Evolutionary conservation across 2,888 invertebrate species (phyloP).

Genomic region (Mylabris sibirica): DNA sequence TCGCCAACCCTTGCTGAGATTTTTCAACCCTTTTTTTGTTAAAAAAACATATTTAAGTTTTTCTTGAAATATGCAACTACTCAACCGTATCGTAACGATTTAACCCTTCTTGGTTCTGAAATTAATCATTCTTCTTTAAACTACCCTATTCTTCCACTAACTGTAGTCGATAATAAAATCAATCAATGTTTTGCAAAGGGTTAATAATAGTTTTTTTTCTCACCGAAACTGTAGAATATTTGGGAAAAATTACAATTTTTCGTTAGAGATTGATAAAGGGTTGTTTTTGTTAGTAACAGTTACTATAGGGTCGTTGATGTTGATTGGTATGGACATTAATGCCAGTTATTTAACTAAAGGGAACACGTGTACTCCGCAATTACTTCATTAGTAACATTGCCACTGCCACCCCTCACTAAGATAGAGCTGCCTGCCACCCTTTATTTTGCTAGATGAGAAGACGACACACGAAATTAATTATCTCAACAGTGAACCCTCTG

Average conservation of each 20-base stretch:
- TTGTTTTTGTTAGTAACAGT: slow-evolving; percentile 36
- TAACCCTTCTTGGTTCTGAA: background rate
- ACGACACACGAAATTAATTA: slow-evolving; percentile 9
- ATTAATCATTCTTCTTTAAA: background rate
- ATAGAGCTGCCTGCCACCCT: background rate
- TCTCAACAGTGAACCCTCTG: background rate
- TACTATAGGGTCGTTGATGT: slow-evolving; percentile 43
- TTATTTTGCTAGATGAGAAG: background rate
- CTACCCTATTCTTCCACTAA: background rate
- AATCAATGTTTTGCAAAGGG: background rate
- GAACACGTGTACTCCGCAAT: slow-evolving; percentile 39
- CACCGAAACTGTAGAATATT: background rate
- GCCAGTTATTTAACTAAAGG: slow-evolving; percentile 44
- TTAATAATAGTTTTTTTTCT: background rate
- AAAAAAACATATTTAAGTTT: background rate
- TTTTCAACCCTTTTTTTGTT: background rate
- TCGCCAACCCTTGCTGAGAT: background rate
- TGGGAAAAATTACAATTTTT: background rate
- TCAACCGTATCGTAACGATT: background rate
- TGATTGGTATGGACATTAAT: slow-evolving; percentile 46
- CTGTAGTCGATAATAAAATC: background rate
- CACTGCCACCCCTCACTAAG: background rate
- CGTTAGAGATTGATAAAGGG: background rate
- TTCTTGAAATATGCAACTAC: background rate
- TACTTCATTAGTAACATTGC: slow-evolving; percentile 29